Conservation (phyloP, 2,888 invertebrate species). For the Eupithecia abbreviata region DNA sequence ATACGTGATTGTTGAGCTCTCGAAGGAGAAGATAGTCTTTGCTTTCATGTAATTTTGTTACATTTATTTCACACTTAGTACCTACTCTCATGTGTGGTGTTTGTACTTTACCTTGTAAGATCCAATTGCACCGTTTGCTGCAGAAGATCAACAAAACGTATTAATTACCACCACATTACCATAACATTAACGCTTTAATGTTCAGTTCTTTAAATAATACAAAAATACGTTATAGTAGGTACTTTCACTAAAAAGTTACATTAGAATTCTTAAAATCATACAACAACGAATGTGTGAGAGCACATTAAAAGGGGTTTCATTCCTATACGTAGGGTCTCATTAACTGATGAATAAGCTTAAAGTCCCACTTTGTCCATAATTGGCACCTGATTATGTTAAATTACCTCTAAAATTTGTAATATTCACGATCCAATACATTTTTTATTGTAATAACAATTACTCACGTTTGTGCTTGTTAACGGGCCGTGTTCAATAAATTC, state of each 20-base stretch:
- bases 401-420: conserved; percentile 45
- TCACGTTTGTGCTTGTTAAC: conserved; percentile 49
- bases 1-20: not conserved
- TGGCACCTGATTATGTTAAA: conserved; percentile 59
- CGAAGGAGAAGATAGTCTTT: not conserved
- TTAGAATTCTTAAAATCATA: not conserved
- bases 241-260: not conserved
- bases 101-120: not conserved
- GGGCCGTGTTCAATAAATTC: conserved; percentile 49
- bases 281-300: not conserved
- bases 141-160: too few species aligned
- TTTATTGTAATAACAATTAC: conserved; percentile 38
- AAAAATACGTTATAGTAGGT: not conserved
- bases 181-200: not conserved
- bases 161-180: too few species aligned
- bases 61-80: not conserved
- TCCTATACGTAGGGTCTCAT: not conserved
- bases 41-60: not conserved
- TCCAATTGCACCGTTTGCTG: too few species aligned
- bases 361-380: conserved; percentile 52
- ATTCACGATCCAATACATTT: conserved; percentile 42
- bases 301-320: not conserved
- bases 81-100: not conserved
- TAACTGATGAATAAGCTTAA: conserved; percentile 17
- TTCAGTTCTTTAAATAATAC: not conserved